Evolutionary conservation across 2,888 invertebrate genomes (phyloP).

Genomic region (Schrankia costaestrigalis): DNA sequence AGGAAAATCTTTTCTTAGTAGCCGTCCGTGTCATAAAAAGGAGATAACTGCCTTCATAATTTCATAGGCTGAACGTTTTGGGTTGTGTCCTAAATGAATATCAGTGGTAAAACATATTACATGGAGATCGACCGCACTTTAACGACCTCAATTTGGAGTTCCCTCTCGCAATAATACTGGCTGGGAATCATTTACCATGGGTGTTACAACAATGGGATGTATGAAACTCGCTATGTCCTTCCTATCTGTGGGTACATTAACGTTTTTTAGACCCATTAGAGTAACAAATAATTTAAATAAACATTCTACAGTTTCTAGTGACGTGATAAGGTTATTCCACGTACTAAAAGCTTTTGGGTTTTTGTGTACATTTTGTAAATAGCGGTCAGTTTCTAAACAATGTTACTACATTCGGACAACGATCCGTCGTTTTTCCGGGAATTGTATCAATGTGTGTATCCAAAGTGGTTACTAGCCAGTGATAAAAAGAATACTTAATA

Average conservation of each 20-base stretch:
- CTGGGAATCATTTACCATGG: slow-evolving; percentile 24
- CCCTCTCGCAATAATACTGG: slow-evolving; percentile 18
- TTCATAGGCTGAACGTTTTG: slow-evolving; percentile 20
- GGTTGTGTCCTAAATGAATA: slow-evolving; percentile 24
- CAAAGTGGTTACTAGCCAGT: slow-evolving; percentile 15
- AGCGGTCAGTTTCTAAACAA: slow-evolving; percentile 5
- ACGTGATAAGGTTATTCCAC: slow-evolving; percentile 12
- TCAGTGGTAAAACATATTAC: slow-evolving; percentile 13
- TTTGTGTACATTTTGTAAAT: slow-evolving; percentile 9
- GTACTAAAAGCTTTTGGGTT: slow-evolving; percentile 14
- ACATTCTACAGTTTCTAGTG: slow-evolving; percentile 17
- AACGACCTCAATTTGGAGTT: slow-evolving; percentile 12
- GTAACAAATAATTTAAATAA: slow-evolving; percentile 27
- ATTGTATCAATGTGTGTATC: too few species aligned
- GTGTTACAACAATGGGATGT: slow-evolving; percentile 17
- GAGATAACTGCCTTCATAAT: slow-evolving; percentile 35
- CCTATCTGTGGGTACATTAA: slow-evolving; percentile 16
- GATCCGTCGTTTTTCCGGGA: slow-evolving; percentile 13
- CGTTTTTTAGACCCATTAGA: slow-evolving; percentile 22
- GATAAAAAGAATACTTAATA: slow-evolving; percentile 14
- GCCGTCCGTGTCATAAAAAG: slow-evolving; percentile 35
- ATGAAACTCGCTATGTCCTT: slow-evolving; percentile 17
- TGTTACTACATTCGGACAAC: slow-evolving; percentile 6
- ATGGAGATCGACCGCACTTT: slow-evolving; percentile 5
- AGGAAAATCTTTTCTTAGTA: slow-evolving; percentile 37